Evolutionary conservation across 2,888 invertebrate genomes (phyloP).

Genomic region (Catocala nupta): DNA sequence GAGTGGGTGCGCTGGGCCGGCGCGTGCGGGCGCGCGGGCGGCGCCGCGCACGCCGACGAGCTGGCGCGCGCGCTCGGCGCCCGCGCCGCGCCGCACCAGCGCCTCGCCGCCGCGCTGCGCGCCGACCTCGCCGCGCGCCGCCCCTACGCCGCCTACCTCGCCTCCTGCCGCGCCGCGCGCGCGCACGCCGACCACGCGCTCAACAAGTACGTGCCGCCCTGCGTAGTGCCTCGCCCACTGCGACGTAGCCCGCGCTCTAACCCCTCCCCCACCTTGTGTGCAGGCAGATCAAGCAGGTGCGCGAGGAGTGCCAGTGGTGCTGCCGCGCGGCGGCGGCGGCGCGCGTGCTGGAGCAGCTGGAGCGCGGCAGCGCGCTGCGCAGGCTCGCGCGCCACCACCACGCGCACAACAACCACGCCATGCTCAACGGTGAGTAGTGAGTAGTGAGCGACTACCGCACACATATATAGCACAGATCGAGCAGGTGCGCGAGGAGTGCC

Average conservation of each 20-base stretch:
- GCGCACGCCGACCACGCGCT: constrained; percentile 68
- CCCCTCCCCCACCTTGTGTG: too few relatives aligned
- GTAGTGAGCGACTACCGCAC: background rate
- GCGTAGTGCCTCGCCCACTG: too few relatives aligned
- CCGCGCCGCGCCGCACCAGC: constrained; percentile 53
- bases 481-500: constrained; percentile 70
- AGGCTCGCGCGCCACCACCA: constrained; percentile 84
- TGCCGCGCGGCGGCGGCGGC: constrained; percentile 94
- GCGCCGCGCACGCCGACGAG: constrained; percentile 59
- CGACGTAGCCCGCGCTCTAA: too few relatives aligned
- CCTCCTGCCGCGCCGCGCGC: constrained; percentile 73
- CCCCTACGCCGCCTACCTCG: constrained; percentile 79
- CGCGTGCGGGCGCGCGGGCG: constrained; percentile 63
- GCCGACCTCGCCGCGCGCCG: constrained; percentile 79
- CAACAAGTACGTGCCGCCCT: constrained; percentile 22
- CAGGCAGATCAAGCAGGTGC: constrained; percentile 67
- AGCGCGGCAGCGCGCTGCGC: constrained; percentile 94
- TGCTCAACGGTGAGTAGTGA: constrained; percentile 55
- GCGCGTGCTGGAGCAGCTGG: constrained; percentile 90
- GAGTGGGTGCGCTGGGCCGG: constrained; percentile 76
- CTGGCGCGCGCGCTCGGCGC: constrained; percentile 55
- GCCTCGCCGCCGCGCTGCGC: constrained; percentile 75
- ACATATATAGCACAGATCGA: constrained; percentile 53
- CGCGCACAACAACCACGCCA: constrained; percentile 60
- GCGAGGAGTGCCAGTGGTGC: constrained; percentile 87